Conservation (phyloP, 2,797 vertebrate species). For the Anguilla obscura region DNA sequence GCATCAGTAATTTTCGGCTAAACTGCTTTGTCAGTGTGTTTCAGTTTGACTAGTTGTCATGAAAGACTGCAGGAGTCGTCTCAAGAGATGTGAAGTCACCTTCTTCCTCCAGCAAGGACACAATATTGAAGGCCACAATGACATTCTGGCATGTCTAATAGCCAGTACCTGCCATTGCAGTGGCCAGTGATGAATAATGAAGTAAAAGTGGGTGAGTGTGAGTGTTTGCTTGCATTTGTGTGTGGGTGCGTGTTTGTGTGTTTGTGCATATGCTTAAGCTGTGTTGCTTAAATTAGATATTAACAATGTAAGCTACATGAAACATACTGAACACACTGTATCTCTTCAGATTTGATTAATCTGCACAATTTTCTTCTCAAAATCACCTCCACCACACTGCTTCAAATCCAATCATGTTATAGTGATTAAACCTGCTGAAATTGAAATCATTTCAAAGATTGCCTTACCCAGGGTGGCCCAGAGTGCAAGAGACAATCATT, state of each 20-base stretch:
- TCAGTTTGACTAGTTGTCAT: background rate
- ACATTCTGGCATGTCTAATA: background rate
- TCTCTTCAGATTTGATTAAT: background rate
- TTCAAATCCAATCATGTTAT: background rate
- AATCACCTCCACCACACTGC: background rate
- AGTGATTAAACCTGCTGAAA: background rate
- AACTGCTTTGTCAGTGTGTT: background rate
- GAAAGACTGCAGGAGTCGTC: background rate
- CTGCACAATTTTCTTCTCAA: background rate
- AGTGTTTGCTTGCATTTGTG: background rate
- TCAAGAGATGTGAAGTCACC: constrained; percentile 1
- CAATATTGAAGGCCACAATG: background rate
- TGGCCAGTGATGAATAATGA: constrained; percentile 48
- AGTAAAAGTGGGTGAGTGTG: background rate
- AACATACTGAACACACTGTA: background rate
- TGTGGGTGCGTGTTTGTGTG: background rate
- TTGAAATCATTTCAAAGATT: background rate
- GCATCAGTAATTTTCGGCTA: background rate
- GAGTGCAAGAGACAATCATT: background rate
- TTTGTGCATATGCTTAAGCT: background rate
- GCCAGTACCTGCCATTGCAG: constrained; percentile 27
- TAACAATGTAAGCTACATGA: constrained; percentile 1
- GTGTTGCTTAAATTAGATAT: background rate
- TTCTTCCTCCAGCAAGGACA: background rate
- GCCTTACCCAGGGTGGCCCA: background rate